Conservation (phyloP, 2,888 invertebrate genomes). For the Flexamia atlantica region DNA sequence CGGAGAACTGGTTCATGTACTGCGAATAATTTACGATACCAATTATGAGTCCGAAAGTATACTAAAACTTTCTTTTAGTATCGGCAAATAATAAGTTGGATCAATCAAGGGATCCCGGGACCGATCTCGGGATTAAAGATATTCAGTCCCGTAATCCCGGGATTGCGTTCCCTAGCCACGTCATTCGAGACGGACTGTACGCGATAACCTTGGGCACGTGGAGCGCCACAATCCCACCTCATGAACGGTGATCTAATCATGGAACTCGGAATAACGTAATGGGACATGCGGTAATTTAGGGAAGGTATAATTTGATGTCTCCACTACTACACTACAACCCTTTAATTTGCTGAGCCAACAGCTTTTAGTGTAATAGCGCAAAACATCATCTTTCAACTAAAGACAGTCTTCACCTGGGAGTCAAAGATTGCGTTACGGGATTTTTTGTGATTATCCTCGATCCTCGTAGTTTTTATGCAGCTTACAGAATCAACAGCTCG, state of each 20-base stretch:
- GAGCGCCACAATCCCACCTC: conserved; percentile 10
- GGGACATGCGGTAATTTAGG: conserved; percentile 4
- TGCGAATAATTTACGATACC: too few relatives aligned
- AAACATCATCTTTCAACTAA: conserved; percentile 15
- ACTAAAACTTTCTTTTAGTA: too few relatives aligned
- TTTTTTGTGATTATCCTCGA: not conserved
- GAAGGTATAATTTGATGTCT: conserved; percentile 31
- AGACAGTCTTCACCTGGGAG: not conserved
- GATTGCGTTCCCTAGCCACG: not conserved
- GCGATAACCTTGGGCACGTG: too few relatives aligned
- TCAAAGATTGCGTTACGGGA: not conserved
- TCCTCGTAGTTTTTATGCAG: not conserved
- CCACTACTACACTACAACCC: conserved; percentile 25
- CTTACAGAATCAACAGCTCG: not conserved
- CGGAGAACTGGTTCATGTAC: too few relatives aligned
- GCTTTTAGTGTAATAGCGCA: conserved; percentile 36
- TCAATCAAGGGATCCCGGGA: too few relatives aligned
- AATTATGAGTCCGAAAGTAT: too few relatives aligned
- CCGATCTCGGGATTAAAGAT: too few relatives aligned
- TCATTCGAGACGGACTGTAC: too few relatives aligned
- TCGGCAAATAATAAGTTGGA: too few relatives aligned
- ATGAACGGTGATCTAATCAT: conserved; percentile 20
- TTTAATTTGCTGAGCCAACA: conserved; percentile 30
- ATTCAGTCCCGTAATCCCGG: too few relatives aligned
- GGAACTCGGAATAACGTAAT: conserved; percentile 28